Percentiles rank a stretch among this genome's conserved stretches.
phyloP scores from a whole-genome alignment of 2,113 vertebrate species.

The Chionomys nivalis region DNA sequence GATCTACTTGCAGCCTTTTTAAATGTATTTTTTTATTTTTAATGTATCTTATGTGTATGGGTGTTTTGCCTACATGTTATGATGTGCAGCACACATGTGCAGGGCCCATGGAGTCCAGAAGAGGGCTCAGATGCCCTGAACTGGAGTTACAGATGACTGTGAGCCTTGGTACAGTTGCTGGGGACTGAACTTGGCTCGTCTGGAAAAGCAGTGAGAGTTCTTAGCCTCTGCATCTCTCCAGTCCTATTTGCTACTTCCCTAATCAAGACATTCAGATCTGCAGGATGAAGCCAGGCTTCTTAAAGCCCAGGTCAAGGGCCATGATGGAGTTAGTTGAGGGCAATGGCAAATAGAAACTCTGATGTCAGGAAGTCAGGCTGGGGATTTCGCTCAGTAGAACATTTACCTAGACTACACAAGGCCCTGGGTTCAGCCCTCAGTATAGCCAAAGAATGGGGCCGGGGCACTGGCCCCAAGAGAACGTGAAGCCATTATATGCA shows the following conservation, averaged over 20 bases:
- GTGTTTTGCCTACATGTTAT: not conserved
- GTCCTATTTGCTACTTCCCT: not conserved
- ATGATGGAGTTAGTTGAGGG: not conserved
- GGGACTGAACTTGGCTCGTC: not conserved
- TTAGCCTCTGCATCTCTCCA: not conserved
- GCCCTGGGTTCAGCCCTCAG: not conserved
- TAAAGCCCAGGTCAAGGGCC: not conserved
- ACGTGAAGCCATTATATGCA: not conserved
- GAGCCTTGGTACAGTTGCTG: not conserved
- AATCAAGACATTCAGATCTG: not conserved
- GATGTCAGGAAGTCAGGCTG: not conserved
- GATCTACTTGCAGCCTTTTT: not conserved
- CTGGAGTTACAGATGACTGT: not conserved
- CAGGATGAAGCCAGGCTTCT: not conserved
- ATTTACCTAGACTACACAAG: not conserved
- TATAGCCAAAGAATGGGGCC: not conserved
- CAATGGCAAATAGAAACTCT: not conserved
- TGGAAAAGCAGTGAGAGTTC: not conserved
- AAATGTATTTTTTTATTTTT: not conserved
- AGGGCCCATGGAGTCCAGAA: not conserved
- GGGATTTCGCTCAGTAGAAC: not conserved
- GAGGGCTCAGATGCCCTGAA: not conserved
- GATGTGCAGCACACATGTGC: not conserved
- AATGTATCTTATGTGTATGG: not conserved
- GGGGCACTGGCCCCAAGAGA: not conserved